A percentile compares a stretch with the other conserved stretches of the same genome.
phyloP scores from a whole-genome alignment of 2,113 vertebrate genomes.

The Benitochromis conjunctus region DNA sequence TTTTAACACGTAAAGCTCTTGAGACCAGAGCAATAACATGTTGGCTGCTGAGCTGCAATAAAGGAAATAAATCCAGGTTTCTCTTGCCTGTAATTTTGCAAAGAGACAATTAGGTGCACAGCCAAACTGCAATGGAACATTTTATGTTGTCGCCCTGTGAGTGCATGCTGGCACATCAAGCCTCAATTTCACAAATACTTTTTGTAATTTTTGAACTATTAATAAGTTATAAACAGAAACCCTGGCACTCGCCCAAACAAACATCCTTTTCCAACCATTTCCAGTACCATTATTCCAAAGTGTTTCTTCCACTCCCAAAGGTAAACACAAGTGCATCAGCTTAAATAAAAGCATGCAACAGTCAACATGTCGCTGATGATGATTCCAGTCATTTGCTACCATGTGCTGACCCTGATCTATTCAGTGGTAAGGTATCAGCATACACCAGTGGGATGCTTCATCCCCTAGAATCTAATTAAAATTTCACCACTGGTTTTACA shows the following conservation, averaged over 20 bases:
- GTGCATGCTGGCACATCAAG: background rate
- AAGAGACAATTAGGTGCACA: constrained; percentile 23
- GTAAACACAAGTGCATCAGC: background rate
- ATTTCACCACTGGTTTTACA: background rate
- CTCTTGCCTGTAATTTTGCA: constrained; percentile 4
- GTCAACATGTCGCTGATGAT: background rate
- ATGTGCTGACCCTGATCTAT: background rate
- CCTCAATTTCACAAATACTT: background rate
- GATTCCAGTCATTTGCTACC: background rate
- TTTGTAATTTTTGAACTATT: background rate
- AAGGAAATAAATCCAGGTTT: constrained; percentile 26
- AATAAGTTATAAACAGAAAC: background rate
- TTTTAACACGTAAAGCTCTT: constrained; percentile 19
- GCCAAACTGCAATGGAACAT: constrained; percentile 1
- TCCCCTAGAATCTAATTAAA: background rate
- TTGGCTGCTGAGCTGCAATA: constrained; percentile 1
- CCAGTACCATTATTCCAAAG: background rate
- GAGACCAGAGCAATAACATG: constrained; percentile 24
- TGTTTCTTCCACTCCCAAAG: background rate
- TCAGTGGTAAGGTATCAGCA: background rate
- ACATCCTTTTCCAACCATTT: background rate
- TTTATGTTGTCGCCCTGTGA: background rate
- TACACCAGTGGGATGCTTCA: background rate
- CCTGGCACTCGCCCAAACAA: background rate
- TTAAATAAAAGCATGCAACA: background rate